Evolutionary conservation across 2,888 invertebrate genomes (phyloP).

Genomic region (Steromphala cineraria): DNA sequence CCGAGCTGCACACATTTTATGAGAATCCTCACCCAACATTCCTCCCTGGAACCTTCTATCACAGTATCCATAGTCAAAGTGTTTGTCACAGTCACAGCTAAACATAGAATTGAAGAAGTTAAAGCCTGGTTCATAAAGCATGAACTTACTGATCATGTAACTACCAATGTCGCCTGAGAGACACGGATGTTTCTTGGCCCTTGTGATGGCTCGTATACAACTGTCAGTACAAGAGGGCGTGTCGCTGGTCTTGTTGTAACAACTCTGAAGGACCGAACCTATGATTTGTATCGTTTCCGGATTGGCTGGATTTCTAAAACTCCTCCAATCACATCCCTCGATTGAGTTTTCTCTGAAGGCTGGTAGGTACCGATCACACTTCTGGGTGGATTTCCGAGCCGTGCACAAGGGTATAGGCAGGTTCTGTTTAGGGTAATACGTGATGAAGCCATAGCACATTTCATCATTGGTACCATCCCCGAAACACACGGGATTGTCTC

Average conservation of each 20-base stretch:
- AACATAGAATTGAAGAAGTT: constrained; percentile 28
- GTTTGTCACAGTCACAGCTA: constrained; percentile 35
- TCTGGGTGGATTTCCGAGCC: constrained; percentile 35
- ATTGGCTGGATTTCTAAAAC: constrained; percentile 24
- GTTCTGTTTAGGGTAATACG: constrained; percentile 51
- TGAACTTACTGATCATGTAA: constrained; percentile 30
- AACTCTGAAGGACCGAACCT: neutral
- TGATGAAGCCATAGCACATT: constrained; percentile 59
- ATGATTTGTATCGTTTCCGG: neutral
- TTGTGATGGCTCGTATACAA: constrained; percentile 6
- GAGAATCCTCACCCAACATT: neutral
- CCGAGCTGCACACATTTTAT: neutral
- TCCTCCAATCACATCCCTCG: constrained; percentile 27
- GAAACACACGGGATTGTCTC: constrained; percentile 39
- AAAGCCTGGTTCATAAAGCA: neutral
- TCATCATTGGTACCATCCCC: constrained; percentile 58
- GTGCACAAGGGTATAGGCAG: constrained; percentile 42
- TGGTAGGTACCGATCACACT: constrained; percentile 40
- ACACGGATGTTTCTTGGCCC: constrained; percentile 27
- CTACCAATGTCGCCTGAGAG: constrained; percentile 29
- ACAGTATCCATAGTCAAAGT: constrained; percentile 32
- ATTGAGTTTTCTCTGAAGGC: constrained; percentile 22
- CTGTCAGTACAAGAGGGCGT: constrained; percentile 1
- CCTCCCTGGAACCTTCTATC: constrained; percentile 24
- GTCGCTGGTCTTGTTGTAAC: neutral